phyloP scores from a whole-genome alignment of 2,888 invertebrate species.

The Thysanoteuthis rhombus region DNA sequence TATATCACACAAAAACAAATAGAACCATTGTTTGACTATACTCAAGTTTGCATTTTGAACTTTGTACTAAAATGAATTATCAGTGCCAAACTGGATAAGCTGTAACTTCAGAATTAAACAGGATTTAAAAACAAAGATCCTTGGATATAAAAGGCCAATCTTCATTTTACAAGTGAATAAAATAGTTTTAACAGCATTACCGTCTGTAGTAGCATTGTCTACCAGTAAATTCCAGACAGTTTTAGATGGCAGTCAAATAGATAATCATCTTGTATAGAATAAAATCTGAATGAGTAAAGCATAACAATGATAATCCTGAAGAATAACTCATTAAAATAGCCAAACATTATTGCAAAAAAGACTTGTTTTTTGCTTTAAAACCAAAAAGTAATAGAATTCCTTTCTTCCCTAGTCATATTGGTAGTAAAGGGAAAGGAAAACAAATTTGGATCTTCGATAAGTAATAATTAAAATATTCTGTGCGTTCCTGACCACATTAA shows the following conservation, averaged over 20 bases:
- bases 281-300: background rate
- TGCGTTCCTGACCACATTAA: too few relatives aligned
- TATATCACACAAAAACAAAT: background rate
- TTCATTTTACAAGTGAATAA: background rate
- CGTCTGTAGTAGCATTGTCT: too few relatives aligned
- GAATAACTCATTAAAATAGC: too few relatives aligned
- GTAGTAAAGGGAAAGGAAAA: too few relatives aligned
- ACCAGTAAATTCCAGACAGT: background rate
- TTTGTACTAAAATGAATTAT: background rate
- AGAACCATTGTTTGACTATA: background rate
- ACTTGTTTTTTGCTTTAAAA: too few relatives aligned
- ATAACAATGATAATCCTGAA: too few relatives aligned
- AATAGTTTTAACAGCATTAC: background rate
- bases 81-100: background rate
- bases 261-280: background rate
- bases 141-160: background rate
- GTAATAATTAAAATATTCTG: too few relatives aligned
- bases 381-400: too few relatives aligned
- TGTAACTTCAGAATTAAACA: too few relatives aligned
- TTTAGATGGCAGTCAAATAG: background rate
- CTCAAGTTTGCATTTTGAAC: background rate
- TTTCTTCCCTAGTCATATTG: too few relatives aligned
- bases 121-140: background rate
- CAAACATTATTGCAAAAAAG: too few relatives aligned
- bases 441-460: too few relatives aligned